Percentiles rank a stretch among this genome's conserved stretches.
These are phyloP conservation scores for Sardina pilchardus DNA, from an alignment of 2,113 vertebrate species.

Conservation along the genomic window DNA sequence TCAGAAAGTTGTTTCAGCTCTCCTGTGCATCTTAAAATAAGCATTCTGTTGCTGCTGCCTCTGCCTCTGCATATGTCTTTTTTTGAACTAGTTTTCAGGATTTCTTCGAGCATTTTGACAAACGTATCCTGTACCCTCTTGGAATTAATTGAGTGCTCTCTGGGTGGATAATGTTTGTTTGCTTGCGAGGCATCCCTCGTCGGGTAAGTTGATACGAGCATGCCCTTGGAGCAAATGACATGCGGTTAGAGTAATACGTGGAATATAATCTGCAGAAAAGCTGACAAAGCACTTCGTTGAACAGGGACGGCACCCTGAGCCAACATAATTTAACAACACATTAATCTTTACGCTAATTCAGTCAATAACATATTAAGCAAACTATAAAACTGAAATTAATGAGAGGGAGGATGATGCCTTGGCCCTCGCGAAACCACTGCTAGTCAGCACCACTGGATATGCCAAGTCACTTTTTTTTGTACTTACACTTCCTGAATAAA, in stretches of 20 bases:
- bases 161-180: slow-evolving; percentile 35
- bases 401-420: slow-evolving; percentile 47
- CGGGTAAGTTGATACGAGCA: slow-evolving; percentile 32
- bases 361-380: slow-evolving; percentile 64
- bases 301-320: slow-evolving; percentile 50
- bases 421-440: slow-evolving; percentile 44
- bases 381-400: slow-evolving; percentile 59
- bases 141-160: not conserved
- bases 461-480: slow-evolving; percentile 50
- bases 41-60: slow-evolving; percentile 61
- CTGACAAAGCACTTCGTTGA: slow-evolving; percentile 59
- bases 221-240: slow-evolving; percentile 45
- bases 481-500: slow-evolving; percentile 26
- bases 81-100: slow-evolving; percentile 38
- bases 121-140: slow-evolving; percentile 30
- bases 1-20: slow-evolving; percentile 73
- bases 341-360: slow-evolving; percentile 62
- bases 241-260: slow-evolving; percentile 49
- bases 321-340: slow-evolving; percentile 64
- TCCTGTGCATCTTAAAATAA: slow-evolving; percentile 73
- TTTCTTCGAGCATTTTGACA: slow-evolving; percentile 56
- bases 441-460: slow-evolving; percentile 57
- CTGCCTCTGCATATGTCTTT: slow-evolving; percentile 46
- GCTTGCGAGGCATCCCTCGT: slow-evolving; percentile 37
- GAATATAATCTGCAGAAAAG: slow-evolving; percentile 51